Base-by-base conservation (phyloP, 1,140 invertebrate genomes). In the Trypoxylus dichotomus region DNA sequence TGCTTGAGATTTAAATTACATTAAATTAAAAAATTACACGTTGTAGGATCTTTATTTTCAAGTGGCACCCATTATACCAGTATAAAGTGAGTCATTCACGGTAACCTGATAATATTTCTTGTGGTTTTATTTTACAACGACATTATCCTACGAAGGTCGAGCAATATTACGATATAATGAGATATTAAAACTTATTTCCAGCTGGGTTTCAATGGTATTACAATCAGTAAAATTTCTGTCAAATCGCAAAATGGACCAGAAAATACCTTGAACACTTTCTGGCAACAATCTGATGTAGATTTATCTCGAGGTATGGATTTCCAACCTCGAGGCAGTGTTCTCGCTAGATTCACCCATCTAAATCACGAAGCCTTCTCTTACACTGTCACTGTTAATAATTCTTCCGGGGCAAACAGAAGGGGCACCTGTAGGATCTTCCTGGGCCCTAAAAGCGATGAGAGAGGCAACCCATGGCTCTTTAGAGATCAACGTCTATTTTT, bases 301-400 rank as follows among this genome's bases (percentile, higher is more conserved):
- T 82, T 95, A 19, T 91, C 91, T 0, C 89, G 93, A 24, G 94
- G 94, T 7, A 88, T 95, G 77, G 94, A 95, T 83, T 95, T 95
- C 82, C 90, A 90, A 54, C 92, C 92, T 0, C 88, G 92, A 3
- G 93, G 93, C 32, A 85, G 90, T 15, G 89, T 95, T 27, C 90
- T 93, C 63, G 92, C 92, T 0, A 74, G 93, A 3, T 90, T 91
- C 80, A 91, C 89, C 0, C 92, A 93, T 82, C 84, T 93, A 43
- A 91, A 93, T 83, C 90, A 93, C 79, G 87, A 88, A 13, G 88
- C 88, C 0, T 93, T 91, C 84, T 85, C 85, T 27, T 93, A 92
- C 80, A 87, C 82, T 7, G 88, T 88, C 77, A 85, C 84, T 42
- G 87, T 88, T n/a, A 86, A 85, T 29, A 90, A 90, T 80, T 32